A percentile compares a stretch with the other conserved stretches of the same genome.
These are phyloP conservation scores for Campylorhamphus procurvoides DNA, from an alignment of 2,113 vertebrate species.

Conservation along the genomic window DNA sequence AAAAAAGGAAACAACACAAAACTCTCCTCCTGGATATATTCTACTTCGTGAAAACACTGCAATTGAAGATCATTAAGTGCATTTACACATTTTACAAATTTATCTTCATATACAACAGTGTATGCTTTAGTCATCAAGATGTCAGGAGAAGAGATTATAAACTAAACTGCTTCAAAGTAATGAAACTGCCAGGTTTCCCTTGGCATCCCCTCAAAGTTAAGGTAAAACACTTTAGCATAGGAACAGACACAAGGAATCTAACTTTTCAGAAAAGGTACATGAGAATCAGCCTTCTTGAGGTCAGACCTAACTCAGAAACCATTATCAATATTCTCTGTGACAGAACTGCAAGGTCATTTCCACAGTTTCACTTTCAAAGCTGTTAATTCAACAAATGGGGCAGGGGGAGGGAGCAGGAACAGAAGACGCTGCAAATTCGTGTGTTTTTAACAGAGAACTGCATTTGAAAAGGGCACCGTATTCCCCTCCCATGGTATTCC, in stretches of 20 bases:
- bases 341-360: background rate
- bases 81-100: constrained; percentile 25
- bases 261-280: background rate
- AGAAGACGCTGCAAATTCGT: background rate
- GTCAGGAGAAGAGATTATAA: background rate
- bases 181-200: background rate
- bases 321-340: background rate
- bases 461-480: background rate
- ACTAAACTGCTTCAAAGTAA: background rate
- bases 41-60: background rate
- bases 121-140: background rate
- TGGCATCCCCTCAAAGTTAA: background rate
- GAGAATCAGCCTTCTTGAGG: background rate
- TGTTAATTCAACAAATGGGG: background rate
- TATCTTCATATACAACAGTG: background rate
- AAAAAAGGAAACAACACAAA: background rate
- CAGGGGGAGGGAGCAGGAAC: background rate
- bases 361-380: background rate
- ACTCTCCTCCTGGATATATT: background rate
- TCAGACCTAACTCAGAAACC: background rate
- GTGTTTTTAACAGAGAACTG: background rate
- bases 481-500: background rate
- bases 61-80: background rate
- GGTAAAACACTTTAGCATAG: background rate
- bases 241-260: background rate